Base-by-base conservation (phyloP, 2,797 vertebrate species). In the Thalassophryne amazonica region DNA sequence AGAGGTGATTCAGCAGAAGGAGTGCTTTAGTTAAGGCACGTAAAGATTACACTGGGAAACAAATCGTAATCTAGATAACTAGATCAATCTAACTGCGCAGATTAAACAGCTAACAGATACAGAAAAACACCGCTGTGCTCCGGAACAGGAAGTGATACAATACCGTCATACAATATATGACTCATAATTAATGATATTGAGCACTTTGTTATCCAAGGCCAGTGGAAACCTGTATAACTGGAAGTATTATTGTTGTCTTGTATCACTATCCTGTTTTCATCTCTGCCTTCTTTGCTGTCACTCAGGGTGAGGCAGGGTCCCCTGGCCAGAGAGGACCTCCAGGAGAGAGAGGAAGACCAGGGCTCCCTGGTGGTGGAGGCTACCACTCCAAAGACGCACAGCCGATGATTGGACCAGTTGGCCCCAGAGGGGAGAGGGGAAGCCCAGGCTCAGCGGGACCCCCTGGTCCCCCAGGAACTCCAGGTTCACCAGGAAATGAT, bases 261-360 rank as follows among this genome's bases (percentile, higher is more conserved):
- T n/a, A 5, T 18, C 5, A 30, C 46, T 8, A 31, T 4, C 10
- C 19, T 20, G 6, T 25, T 15, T 51, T 9, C 51, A 4, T 45
- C 1, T 17, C 6, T 16, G 9, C 14, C 7, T 22, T 23, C n/a
- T n/a, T n/a, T n/a, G n/a, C n/a, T 21, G 5, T 49, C 17, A 60
- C 15, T 16, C 31, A 99, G 97, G 97, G 97, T 4, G 97, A 99
- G 16, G 46, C 86, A 0, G 97, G 97, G 4, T n/a, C 84, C 6
- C 6, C 76, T 0, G 97, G 97, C 0, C 89, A 90, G 60, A 84
- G 86, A 40, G 97, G 97, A 0, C 29, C 92, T 28, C 83, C 91
- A 0, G 96, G 96, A n/a, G 95, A 97, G 70, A 91, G 94, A 55
- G 97, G 97, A 11, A 86, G 95, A 67, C 93, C 96, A 0, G 97